Percentiles rank a stretch among this genome's conserved stretches.
These are phyloP conservation scores for Hydractinia symbiolongicarpus DNA, from an alignment of 30 jellyfish, hydroid and myxozoan species.

Conservation along the genomic window DNA sequence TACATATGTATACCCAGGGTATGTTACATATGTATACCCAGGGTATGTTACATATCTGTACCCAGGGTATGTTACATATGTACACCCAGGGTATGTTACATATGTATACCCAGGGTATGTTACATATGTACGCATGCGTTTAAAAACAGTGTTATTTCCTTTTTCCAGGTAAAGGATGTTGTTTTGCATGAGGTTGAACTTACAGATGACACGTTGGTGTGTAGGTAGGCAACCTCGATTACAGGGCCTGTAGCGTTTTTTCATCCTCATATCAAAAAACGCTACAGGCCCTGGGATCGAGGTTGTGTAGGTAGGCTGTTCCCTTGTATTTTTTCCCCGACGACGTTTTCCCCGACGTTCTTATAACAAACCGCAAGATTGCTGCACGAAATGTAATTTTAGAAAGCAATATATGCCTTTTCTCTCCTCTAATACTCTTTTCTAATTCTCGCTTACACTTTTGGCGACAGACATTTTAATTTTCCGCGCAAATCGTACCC, in stretches of 20 bases:
- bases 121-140: not conserved
- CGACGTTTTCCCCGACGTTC: not conserved
- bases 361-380: not conserved
- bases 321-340: not conserved
- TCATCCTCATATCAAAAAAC: not conserved
- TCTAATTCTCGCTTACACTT: no score
- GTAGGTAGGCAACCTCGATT: no score
- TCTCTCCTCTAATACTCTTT: no score
- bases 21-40: no score
- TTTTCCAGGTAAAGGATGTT: not conserved
- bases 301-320: not conserved
- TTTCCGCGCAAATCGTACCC: no score
- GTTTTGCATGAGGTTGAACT: not conserved
- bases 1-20: not conserved
- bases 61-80: not conserved
- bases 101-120: not conserved
- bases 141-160: not conserved
- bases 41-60: no score
- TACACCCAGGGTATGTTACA: not conserved
- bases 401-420: no score
- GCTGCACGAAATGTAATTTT: no score
- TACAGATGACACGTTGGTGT: not conserved
- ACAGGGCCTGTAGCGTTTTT: no score
- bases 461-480: no score
- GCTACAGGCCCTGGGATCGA: constrained; percentile 1